Conservation (phyloP, 2,113 vertebrate species). For the Cebus imitator region DNA sequence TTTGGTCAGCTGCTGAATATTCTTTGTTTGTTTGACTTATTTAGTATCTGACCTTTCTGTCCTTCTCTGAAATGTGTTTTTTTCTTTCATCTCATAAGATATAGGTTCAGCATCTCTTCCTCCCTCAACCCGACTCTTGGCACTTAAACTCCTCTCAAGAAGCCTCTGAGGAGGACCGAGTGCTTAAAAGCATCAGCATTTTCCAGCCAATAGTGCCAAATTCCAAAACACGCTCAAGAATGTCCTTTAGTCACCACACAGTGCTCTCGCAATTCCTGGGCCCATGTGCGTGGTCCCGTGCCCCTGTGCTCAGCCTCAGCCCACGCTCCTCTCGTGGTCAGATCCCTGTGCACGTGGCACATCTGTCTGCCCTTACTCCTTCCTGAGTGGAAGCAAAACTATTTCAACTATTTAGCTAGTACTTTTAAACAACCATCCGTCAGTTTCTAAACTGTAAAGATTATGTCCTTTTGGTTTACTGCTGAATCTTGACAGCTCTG, state of each 20-base stretch:
- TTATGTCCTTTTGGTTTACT: not conserved
- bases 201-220: not conserved
- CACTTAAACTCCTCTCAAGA: not conserved
- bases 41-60: not conserved
- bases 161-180: not conserved
- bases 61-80: not conserved
- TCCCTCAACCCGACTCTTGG: not conserved
- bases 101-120: not conserved
- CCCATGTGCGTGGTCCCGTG: rapidly evolving
- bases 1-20: not conserved
- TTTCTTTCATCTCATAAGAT: not conserved
- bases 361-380: not conserved
- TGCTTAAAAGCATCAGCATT: not conserved
- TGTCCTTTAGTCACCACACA: not conserved
- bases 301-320: rapidly evolving
- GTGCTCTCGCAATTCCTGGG: too few species aligned
- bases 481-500: not conserved
- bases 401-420: not conserved
- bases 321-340: too few species aligned
- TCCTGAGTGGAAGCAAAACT: constrained; percentile 1
- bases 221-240: not conserved
- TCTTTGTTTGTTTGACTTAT: not conserved
- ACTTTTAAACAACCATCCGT: not conserved
- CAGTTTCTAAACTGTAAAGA: not conserved
- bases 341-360: rapidly evolving